Evolutionary conservation across 2,113 vertebrate genomes (phyloP), one percentile per base, ranked within the genome.

Genomic region (Paramormyrops kingsleyae): DNA sequence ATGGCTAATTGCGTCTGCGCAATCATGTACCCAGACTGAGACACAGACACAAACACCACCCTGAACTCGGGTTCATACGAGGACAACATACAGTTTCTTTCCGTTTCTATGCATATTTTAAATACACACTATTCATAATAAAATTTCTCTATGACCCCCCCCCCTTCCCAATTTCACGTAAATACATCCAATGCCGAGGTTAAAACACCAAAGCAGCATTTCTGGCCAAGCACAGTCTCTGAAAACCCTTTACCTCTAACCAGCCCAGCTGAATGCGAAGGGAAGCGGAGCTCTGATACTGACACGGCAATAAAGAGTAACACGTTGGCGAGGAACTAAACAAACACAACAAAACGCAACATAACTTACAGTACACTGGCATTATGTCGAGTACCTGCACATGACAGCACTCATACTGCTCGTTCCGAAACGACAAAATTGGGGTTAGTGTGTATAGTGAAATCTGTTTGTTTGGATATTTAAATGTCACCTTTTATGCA

Each of bases 291-390:
- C 9, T 7, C 46, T 24, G 19, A 80, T 83, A 31, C 39, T 84
- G 19, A 83, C 70, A 59, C 50, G 13, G 24, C 21, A 59, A 84
- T 83, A 89, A 80, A 89, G 70, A 83, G 31, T 83, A 89, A 52
- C 66, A 49, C 8, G 2, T 4, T 39, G 27, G 35, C 46, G 5
- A 6, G 15, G 27, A 10, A 24, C 53, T n/a, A 66, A 27, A 87
- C 50, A 86, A 56, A 84, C 44, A 84, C 77, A 44, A 39, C 17
- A 46, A 35, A 80, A 42, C 13, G 66, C 35, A 80, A 19, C 13
- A 80, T 80, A 80, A 42, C 74, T 39, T 80, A 19, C 74, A 42
- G 31, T 7, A 19, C 5, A 80, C 13, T 35, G 13, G 31, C 59
- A 66, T 27, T 66, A 27, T 66, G 13, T 15, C 12, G 31, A 15